Evolutionary conservation across 2,888 invertebrate genomes (phyloP), one percentile per base, ranked within the genome.

Genomic region (Sinotaia quadrata): DNA sequence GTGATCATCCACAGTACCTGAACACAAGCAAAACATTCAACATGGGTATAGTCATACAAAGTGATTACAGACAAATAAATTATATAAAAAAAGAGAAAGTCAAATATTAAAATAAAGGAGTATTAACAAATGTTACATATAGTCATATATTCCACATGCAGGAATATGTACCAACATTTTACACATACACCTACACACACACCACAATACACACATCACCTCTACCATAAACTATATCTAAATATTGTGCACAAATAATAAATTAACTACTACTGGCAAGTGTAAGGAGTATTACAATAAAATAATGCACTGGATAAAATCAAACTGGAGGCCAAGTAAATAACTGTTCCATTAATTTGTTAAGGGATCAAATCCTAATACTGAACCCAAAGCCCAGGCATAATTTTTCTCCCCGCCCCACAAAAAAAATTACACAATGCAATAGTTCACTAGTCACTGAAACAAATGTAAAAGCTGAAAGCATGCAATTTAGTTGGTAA

Each of bases 1-100:
- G 87, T 96, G 96, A 86, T 96, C 95, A 89, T 96, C 95, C 54
- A 96, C 95, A 72, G 93, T 92, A 41, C 81, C 85, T 86, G 80
- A 27, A 76, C 76, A n/a, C 15, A 56, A 33, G 7, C 7, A 8
- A 58, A n/a, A 4, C 5, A 58, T 4, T 34, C 12, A 31, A 33
- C 18, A 33, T 8, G 7, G 24, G 12, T 8, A 51, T 18, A n/a
- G 10, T 10, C 15, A 18, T 15, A n/a, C 21, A 51, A 18, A 41
- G 41, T n/a, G n/a, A n/a, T n/a, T n/a, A n/a, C n/a, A n/a, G n/a
- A n/a, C n/a, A 21, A 29, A 54, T 15, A 12, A 7, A 56, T 27
- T 7, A 7, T 27, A 4, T 56, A 18, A 54, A 54, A 54, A 24
- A 52, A 15, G 21, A 18, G 15, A 41, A 41, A 15, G 12, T 12